These are phyloP conservation scores for Drosophila carrolli DNA, from an alignment of 1,140 invertebrate species.

Conservation along the genomic window DNA sequence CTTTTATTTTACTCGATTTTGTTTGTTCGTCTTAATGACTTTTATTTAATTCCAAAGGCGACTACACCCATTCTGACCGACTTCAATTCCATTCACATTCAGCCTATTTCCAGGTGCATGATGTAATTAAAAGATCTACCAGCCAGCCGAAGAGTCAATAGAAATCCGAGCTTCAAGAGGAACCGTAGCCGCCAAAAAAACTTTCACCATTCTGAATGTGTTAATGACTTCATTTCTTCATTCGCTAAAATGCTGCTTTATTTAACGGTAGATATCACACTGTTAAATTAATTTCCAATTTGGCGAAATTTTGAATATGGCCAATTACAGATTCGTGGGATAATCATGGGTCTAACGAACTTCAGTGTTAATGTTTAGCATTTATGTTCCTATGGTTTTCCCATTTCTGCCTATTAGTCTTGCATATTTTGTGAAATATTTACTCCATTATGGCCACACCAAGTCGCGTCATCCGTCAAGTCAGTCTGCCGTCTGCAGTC, in stretches of 20 bases:
- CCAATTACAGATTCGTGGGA: constrained; percentile 6
- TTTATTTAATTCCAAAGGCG: constrained; percentile 26
- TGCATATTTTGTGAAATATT: constrained; percentile 24
- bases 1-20: constrained; percentile 24
- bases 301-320: constrained; percentile 30
- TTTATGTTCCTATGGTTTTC: constrained; percentile 3
- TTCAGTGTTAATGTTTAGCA: neutral
- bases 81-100: constrained; percentile 41
- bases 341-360: constrained; percentile 6
- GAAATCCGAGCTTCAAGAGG: constrained; percentile 33
- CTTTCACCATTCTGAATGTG: constrained; percentile 79
- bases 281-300: constrained; percentile 41
- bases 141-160: constrained; percentile 48
- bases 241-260: constrained; percentile 33
- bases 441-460: constrained; percentile 19
- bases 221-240: constrained; percentile 67
- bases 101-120: constrained; percentile 44
- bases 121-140: constrained; percentile 60
- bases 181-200: constrained; percentile 43
- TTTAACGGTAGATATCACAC: constrained; percentile 30
- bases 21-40: constrained; percentile 12
- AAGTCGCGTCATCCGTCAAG: constrained; percentile 21
- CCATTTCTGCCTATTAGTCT: constrained; percentile 2
- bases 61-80: constrained; percentile 27
- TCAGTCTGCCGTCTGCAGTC: neutral